Conservation (phyloP, 2,888 invertebrate genomes). For the Clusia tigrina region DNA sequence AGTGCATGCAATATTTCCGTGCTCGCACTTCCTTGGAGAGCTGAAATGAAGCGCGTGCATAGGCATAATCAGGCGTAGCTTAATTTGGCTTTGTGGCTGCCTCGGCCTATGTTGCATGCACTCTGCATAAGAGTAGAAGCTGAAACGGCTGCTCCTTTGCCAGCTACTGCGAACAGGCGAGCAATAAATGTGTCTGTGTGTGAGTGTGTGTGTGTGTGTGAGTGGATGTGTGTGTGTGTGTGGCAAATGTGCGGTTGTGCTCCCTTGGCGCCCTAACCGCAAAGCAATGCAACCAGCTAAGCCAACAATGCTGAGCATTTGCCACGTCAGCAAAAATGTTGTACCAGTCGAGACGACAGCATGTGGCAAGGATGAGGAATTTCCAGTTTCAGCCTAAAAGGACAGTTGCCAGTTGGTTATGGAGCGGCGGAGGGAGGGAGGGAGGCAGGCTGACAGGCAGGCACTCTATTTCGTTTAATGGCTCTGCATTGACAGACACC, state of each 20-base stretch:
- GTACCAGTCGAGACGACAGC: not conserved
- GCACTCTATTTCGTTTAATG: too few species aligned
- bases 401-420: too few species aligned
- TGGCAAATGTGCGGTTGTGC: not conserved
- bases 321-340: conserved; percentile 11
- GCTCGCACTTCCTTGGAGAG: too few species aligned
- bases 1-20: not conserved
- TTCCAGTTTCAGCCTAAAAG: not conserved
- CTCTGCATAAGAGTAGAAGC: too few species aligned
- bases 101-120: not conserved
- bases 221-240: not conserved
- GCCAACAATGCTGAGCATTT: conserved; percentile 5
- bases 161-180: too few species aligned
- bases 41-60: not conserved
- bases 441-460: too few species aligned
- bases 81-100: not conserved
- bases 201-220: conserved; percentile 1
- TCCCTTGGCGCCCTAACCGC: not conserved
- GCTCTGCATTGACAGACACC: too few species aligned
- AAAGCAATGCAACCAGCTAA: conserved; percentile 4
- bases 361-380: too few species aligned
- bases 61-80: conserved; percentile 2
- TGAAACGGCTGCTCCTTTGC: not conserved
- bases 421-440: not conserved
- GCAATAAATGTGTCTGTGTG: not conserved